Conservation (phyloP, 1,140 invertebrate species). For the Orchesella cincta region DNA sequence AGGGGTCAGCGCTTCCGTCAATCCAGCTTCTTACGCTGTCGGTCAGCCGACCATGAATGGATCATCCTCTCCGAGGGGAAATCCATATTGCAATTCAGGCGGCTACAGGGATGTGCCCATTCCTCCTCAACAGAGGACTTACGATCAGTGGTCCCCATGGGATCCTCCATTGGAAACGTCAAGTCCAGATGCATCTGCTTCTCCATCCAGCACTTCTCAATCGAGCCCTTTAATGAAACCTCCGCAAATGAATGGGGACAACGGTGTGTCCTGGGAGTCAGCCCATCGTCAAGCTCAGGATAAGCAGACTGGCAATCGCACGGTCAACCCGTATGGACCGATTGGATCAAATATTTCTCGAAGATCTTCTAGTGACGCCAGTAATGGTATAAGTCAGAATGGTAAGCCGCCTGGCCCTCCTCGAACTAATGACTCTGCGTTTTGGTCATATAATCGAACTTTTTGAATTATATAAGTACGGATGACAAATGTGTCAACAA, state of each 20-base stretch:
- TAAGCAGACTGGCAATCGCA: not conserved
- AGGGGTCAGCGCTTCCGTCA: not conserved
- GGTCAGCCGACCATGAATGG: not conserved
- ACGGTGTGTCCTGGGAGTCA: not conserved
- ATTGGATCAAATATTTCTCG: slow-evolving; percentile 13
- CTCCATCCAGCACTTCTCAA: not conserved
- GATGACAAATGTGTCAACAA: too few species aligned
- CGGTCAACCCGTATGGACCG: not conserved
- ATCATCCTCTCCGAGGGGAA: not conserved
- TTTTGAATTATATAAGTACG: not conserved
- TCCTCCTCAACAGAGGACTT: too few species aligned
- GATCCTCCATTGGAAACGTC: not conserved
- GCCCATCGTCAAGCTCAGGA: not conserved
- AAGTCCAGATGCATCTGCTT: not conserved
- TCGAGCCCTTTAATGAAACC: too few species aligned
- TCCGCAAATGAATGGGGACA: not conserved
- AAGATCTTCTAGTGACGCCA: not conserved
- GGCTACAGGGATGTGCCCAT: too few species aligned
- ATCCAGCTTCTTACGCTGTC: not conserved
- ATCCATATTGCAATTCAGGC: not conserved
- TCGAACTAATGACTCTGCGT: not conserved
- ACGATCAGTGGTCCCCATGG: slow-evolving; percentile 15
- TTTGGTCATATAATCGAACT: not conserved
- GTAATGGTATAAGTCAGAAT: slow-evolving; percentile 7
- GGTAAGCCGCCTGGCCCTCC: not conserved